phyloP scores from a whole-genome alignment of 2,113 vertebrate genomes.

The Narcine bancroftii region DNA sequence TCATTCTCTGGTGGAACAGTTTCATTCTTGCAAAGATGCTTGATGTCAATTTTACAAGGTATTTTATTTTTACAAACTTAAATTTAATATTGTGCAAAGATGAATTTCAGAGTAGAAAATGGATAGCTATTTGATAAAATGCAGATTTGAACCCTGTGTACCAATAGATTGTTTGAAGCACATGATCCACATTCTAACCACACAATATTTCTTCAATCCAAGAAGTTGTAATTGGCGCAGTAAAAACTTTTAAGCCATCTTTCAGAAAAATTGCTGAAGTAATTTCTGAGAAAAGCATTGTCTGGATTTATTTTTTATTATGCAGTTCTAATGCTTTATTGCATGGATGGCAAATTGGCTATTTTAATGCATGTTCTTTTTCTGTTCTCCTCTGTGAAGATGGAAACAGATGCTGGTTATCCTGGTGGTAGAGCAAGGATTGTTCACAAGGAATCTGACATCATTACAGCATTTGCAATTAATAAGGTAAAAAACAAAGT shows the following conservation, averaged over 20 bases:
- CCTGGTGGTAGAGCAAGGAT: constrained; percentile 64
- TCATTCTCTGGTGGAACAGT: not conserved
- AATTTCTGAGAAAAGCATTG: not conserved
- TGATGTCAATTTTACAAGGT: too few species aligned
- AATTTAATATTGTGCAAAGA: not conserved
- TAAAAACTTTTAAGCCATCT: not conserved
- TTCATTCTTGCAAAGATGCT: not conserved
- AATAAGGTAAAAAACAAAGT: constrained; percentile 60
- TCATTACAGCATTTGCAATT: constrained; percentile 73
- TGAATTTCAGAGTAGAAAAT: not conserved
- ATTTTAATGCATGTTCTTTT: constrained; percentile 39
- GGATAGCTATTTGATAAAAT: not conserved
- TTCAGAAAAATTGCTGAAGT: not conserved
- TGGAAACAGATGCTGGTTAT: constrained; percentile 59
- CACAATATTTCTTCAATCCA: not conserved
- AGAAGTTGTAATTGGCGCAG: not conserved
- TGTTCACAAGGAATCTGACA: constrained; percentile 72
- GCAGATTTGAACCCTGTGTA: not conserved
- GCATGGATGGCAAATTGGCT: not conserved
- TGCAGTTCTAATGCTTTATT: not conserved
- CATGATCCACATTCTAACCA: not conserved
- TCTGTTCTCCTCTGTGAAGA: constrained; percentile 46
- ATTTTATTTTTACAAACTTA: not conserved
- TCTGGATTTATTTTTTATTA: not conserved
- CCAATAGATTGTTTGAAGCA: not conserved